Percentiles rank a stretch among this genome's conserved stretches.
Conservation (phyloP, 2,113 vertebrate species). For the Microcebus tavaratra region DNA sequence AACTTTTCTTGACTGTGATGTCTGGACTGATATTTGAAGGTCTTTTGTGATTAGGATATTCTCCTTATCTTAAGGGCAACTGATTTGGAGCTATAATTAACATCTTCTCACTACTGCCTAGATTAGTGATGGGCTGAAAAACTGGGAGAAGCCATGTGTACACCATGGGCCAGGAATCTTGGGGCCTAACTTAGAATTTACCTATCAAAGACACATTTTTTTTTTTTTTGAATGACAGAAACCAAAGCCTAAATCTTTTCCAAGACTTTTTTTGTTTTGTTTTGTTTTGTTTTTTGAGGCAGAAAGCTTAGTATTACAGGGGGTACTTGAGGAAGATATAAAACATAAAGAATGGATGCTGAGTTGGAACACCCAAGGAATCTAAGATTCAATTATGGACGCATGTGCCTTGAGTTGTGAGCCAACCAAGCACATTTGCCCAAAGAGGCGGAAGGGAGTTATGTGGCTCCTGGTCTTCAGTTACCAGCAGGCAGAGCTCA, state of each 20-base stretch:
- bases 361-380: background rate
- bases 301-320: background rate
- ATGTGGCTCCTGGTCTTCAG: background rate
- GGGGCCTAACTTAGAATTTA: background rate
- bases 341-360: background rate
- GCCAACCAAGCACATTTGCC: background rate
- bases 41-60: background rate
- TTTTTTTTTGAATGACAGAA: background rate
- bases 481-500: background rate
- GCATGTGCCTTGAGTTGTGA: background rate
- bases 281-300: conserved; percentile 1
- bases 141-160: background rate
- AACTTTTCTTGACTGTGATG: background rate
- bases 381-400: background rate
- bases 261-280: background rate
- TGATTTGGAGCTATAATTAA: background rate
- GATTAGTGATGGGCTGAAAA: background rate
- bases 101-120: background rate
- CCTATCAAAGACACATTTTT: background rate
- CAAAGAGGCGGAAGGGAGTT: background rate
- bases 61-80: background rate
- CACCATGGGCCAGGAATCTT: background rate
- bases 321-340: background rate
- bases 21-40: background rate
- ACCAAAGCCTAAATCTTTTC: background rate